These are phyloP conservation scores for Anser cygnoides DNA, from an alignment of 2,113 vertebrate species.

Conservation along the genomic window DNA sequence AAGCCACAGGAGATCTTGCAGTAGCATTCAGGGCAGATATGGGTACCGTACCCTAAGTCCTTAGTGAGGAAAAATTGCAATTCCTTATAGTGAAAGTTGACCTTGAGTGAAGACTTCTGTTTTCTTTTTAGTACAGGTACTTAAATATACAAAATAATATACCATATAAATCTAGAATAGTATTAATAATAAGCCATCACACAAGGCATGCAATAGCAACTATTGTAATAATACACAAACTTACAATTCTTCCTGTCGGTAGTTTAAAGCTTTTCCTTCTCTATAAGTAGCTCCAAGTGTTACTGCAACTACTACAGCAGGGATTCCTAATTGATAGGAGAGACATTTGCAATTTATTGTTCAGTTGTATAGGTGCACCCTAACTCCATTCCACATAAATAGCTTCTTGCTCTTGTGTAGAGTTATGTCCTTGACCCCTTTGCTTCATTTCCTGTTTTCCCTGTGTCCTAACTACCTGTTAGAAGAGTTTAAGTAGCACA, in stretches of 20 bases:
- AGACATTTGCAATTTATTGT: neutral
- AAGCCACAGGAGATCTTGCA: neutral
- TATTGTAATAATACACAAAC: constrained; percentile 8
- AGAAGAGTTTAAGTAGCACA: accelerated
- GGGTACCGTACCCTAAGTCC: neutral
- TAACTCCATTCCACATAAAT: neutral
- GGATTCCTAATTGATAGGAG: constrained; percentile 32
- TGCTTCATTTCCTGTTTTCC: neutral
- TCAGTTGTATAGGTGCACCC: accelerated
- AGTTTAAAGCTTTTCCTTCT: constrained; percentile 32
- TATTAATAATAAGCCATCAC: neutral
- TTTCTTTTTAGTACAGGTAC: neutral
- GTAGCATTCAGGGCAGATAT: neutral
- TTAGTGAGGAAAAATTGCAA: neutral
- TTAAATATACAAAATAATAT: neutral
- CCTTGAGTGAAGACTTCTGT: neutral
- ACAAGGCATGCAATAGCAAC: neutral
- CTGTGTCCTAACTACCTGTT: neutral
- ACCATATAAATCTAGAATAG: neutral
- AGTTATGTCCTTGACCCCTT: neutral
- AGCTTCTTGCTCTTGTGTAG: neutral
- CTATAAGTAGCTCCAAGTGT: constrained; percentile 52
- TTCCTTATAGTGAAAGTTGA: neutral
- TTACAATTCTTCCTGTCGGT: constrained; percentile 63
- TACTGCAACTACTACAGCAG: constrained; percentile 16